Evolutionary conservation across 2,888 invertebrate species (phyloP), one percentile per base, ranked within the genome.

Genomic region (Agrilus mali): DNA sequence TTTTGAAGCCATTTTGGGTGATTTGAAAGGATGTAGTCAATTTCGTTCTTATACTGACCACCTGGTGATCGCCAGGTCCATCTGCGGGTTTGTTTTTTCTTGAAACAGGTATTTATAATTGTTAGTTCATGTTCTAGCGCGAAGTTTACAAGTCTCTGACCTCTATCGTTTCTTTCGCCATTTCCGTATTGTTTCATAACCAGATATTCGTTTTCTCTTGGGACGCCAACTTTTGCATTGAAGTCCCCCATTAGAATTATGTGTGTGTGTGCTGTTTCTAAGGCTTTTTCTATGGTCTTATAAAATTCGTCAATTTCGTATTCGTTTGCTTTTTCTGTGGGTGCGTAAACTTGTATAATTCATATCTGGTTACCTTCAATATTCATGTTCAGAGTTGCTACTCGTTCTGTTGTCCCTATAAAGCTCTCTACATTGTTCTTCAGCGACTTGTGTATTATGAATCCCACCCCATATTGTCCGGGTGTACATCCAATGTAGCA

Each of bases 41-140:
- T 52, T 47, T 54, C 47, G 16, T 55, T 53, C 45, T 50, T 50
- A n/a, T n/a, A n/a, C n/a, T n/a, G n/a, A n/a, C n/a, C 37, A 14
- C 50, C 38, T 2, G 51, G 50, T 10, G 49, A 48, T 10, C 37
- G 36, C 53, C 53, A 53, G 4, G 56, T 55, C 53, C 53, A 55
- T 43, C 44, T 52, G 3, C 33, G 44, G 16, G 32, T 49, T n/a
- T 38, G 14, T 42, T 47, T 51, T 42, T 50, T 54, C 7, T 46
- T 42, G 17, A 47, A 52, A 35, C 41, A 53, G 2, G 52, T 53
- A 43, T 54, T 55, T 36, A 54, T 17, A 4, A 55, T 53, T 10
- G 50, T 22, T 7, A 53, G 17, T 8, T 52, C 47, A 20, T 55
- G 38, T 53, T 53, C 51, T 7, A 16, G 27, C 2, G 54, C 53